These are phyloP conservation scores for Zoanthus sociatus DNA, from an alignment of 92 coral and sea anemone genomes.

Conservation along the genomic window DNA sequence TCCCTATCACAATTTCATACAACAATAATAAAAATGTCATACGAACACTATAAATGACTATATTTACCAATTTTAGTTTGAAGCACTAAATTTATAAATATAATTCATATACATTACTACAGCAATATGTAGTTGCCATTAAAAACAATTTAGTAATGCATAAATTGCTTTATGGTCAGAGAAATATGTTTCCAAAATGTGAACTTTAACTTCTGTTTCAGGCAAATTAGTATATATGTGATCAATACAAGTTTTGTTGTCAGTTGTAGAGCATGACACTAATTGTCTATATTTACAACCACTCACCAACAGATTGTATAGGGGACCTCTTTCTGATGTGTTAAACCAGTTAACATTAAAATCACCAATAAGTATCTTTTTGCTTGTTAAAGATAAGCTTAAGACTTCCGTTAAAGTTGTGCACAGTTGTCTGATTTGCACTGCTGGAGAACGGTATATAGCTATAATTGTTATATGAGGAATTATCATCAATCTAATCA, in stretches of 20 bases:
- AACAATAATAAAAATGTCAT: slow-evolving; percentile 31
- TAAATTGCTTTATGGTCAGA: slow-evolving; percentile 63
- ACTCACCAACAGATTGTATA: slow-evolving; percentile 38
- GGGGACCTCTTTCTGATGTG: slow-evolving; percentile 28
- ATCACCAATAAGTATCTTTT: slow-evolving; percentile 28
- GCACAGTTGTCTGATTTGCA: slow-evolving; percentile 30
- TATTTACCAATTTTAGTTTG: slow-evolving; percentile 34
- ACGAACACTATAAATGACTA: slow-evolving; percentile 33
- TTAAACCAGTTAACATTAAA: slow-evolving; percentile 45
- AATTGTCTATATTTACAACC: slow-evolving; percentile 42
- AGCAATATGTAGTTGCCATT: slow-evolving; percentile 22
- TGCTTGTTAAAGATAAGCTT: not conserved
- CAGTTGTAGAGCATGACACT: slow-evolving; percentile 58
- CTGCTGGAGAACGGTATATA: slow-evolving; percentile 47
- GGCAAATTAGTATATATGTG: slow-evolving; percentile 65
- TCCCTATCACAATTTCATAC: slow-evolving; percentile 34
- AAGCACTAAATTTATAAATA: slow-evolving; percentile 14
- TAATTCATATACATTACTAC: slow-evolving; percentile 32
- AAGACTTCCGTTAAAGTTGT: slow-evolving; percentile 19
- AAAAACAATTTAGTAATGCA: slow-evolving; percentile 58
- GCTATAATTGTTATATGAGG: slow-evolving; percentile 51
- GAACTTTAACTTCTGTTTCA: slow-evolving; percentile 47
- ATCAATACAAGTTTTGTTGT: slow-evolving; percentile 56
- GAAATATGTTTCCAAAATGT: slow-evolving; percentile 64
- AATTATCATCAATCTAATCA: slow-evolving; percentile 20